A percentile compares a stretch with the other conserved stretches of the same genome.
phyloP scores from a whole-genome alignment of 2,797 vertebrate genomes.

The Pseudochromis fuscus region DNA sequence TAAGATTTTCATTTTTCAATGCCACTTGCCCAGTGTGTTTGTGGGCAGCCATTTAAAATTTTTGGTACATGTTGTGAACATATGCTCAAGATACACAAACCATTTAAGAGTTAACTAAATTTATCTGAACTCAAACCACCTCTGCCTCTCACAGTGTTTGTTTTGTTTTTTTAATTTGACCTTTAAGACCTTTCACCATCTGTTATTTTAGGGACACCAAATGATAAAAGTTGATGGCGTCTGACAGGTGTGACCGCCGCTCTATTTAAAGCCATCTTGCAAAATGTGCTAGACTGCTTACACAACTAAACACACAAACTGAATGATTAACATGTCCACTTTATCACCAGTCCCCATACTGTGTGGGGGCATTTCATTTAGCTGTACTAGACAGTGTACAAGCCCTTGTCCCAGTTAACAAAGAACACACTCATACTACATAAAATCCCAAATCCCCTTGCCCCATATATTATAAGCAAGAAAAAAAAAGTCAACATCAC shows the following conservation, averaged over 20 bases:
- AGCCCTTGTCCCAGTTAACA: conserved; percentile 74
- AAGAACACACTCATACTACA: conserved; percentile 56
- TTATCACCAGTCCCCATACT: not conserved
- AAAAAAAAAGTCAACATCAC: conserved; percentile 65
- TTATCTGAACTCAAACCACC: too few species aligned
- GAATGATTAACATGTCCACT: conserved; percentile 1
- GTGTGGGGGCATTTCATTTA: conserved; percentile 16
- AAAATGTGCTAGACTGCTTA: not conserved
- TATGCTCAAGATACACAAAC: too few species aligned
- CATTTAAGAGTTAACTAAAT: too few species aligned
- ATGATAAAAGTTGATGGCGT: not conserved
- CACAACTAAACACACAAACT: not conserved
- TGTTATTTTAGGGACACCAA: conserved; percentile 7
- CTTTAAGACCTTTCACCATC: conserved; percentile 15
- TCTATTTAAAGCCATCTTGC: not conserved
- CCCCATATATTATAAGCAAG: conserved; percentile 68
- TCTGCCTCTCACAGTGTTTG: not conserved
- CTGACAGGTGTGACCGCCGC: conserved; percentile 4
- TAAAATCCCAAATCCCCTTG: conserved; percentile 71
- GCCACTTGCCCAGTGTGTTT: too few species aligned
- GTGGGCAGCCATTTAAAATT: too few species aligned
- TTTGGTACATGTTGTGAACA: too few species aligned
- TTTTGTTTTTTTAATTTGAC: not conserved
- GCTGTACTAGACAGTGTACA: conserved; percentile 24
- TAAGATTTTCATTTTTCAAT: too few species aligned